These are phyloP conservation scores for Eurytoma adleriae DNA, from an alignment of 2,888 invertebrate genomes.

Conservation along the genomic window DNA sequence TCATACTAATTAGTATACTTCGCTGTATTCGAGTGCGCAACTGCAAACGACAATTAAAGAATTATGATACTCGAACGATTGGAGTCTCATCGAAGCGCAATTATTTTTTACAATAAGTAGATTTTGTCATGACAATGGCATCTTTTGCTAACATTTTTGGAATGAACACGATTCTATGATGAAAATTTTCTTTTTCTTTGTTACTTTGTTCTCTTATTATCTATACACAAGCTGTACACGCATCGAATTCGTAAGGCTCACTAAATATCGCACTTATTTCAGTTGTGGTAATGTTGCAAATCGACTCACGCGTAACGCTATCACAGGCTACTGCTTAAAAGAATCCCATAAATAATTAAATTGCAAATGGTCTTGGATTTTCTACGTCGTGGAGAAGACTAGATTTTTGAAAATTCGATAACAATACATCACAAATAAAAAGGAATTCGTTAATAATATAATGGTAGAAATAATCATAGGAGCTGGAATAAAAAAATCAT, in stretches of 20 bases:
- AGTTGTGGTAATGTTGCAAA: slow-evolving; percentile 22
- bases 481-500: too few relatives aligned
- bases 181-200: slow-evolving; percentile 2
- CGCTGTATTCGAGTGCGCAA: slow-evolving; percentile 32
- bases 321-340: slow-evolving; percentile 45
- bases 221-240: slow-evolving; percentile 44
- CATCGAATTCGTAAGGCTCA: slow-evolving; percentile 23
- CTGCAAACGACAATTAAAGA: slow-evolving; percentile 20
- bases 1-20: slow-evolving; percentile 9
- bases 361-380: background rate
- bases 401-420: too few relatives aligned
- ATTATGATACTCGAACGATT: slow-evolving; percentile 11
- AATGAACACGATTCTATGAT: slow-evolving; percentile 34
- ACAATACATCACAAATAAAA: too few relatives aligned
- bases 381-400: background rate
- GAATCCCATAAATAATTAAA: slow-evolving; percentile 13
- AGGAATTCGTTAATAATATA: too few relatives aligned
- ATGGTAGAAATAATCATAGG: too few relatives aligned
- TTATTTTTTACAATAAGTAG: slow-evolving; percentile 39
- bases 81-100: background rate
- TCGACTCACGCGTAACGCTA: slow-evolving; percentile 9
- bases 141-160: slow-evolving; percentile 3
- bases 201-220: background rate
- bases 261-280: slow-evolving; percentile 20
- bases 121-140: slow-evolving; percentile 23